phyloP scores from a whole-genome alignment of 2,888 invertebrate species.

The Syrphus vitripennis region DNA sequence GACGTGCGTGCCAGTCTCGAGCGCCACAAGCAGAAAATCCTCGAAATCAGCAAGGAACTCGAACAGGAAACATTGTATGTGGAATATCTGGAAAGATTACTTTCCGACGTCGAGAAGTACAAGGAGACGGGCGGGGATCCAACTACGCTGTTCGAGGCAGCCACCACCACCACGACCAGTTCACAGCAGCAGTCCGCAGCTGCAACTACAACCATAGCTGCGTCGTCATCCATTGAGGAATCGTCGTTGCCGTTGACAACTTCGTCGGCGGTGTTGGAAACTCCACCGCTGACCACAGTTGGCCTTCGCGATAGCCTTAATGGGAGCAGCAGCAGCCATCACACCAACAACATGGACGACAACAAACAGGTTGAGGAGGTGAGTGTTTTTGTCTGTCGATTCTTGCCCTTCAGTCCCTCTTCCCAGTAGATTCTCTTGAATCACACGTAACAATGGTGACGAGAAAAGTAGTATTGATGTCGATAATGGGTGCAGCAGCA shows the following conservation, averaged over 20 bases:
- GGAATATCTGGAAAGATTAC: conserved; percentile 91
- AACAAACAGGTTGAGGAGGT: conserved; percentile 74
- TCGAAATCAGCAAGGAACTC: conserved; percentile 90
- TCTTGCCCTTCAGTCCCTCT: not conserved
- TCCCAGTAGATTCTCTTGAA: conserved; percentile 11
- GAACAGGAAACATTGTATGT: conserved; percentile 96
- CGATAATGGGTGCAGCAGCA: conserved; percentile 63
- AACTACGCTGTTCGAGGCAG: conserved; percentile 81
- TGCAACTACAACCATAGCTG: conserved; percentile 53
- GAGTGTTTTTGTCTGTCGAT: conserved; percentile 39
- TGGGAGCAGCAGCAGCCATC: conserved; percentile 50
- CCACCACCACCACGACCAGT: conserved; percentile 73
- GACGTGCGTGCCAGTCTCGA: conserved; percentile 94
- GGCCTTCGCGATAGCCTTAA: conserved; percentile 70
- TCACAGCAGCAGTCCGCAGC: conserved; percentile 58
- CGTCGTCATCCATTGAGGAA: conserved; percentile 57
- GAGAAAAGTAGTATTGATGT: conserved; percentile 39
- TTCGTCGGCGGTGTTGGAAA: conserved; percentile 37
- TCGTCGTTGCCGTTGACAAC: conserved; percentile 15
- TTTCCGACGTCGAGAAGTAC: conserved; percentile 93
- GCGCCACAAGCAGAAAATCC: conserved; percentile 93
- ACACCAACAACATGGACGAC: conserved; percentile 65
- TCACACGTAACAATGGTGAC: conserved; percentile 55
- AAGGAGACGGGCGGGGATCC: conserved; percentile 83
- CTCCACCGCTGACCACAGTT: conserved; percentile 53